These are phyloP conservation scores for Scaptomyza hsui DNA, from an alignment of 1,140 invertebrate genomes.

Conservation along the genomic window DNA sequence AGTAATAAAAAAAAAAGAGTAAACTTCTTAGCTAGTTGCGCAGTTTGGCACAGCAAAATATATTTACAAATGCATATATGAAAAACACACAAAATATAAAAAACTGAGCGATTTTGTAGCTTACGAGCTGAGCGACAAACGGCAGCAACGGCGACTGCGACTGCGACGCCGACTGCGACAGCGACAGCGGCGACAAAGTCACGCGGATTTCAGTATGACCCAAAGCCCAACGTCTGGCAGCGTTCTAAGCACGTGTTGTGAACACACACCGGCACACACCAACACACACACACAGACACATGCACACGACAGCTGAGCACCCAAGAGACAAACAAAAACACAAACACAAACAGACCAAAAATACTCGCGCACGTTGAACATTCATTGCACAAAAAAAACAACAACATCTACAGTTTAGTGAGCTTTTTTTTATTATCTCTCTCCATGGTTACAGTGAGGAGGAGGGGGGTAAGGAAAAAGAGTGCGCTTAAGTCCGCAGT, in stretches of 20 bases:
- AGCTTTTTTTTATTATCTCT: slow-evolving; percentile 11
- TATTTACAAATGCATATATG: slow-evolving; percentile 35
- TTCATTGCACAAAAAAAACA: too few species aligned
- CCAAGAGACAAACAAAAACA: slow-evolving; percentile 27
- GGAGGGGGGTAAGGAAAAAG: too few species aligned
- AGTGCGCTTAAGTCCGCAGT: not conserved
- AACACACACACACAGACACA: slow-evolving; percentile 33
- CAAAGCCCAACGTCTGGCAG: slow-evolving; percentile 82
- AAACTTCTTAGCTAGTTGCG: slow-evolving; percentile 13
- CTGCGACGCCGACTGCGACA: slow-evolving; percentile 19
- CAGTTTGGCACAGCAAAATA: slow-evolving; percentile 1
- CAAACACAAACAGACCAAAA: slow-evolving; percentile 27
- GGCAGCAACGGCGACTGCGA: slow-evolving; percentile 23
- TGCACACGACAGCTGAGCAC: slow-evolving; percentile 36
- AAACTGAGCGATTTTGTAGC: slow-evolving; percentile 17
- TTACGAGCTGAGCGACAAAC: slow-evolving; percentile 22
- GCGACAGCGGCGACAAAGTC: slow-evolving; percentile 64
- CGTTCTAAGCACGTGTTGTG: slow-evolving; percentile 83
- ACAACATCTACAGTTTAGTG: too few species aligned
- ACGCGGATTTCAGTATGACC: slow-evolving; percentile 84
- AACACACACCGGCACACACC: slow-evolving; percentile 65
- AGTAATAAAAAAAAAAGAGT: not conserved
- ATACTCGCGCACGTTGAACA: slow-evolving; percentile 58
- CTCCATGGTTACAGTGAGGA: slow-evolving; percentile 25
- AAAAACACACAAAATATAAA: slow-evolving; percentile 11